Evolutionary conservation across 2,797 vertebrate genomes (phyloP), one percentile per base, ranked within the genome.

Genomic region (Bucorvus abyssinicus): DNA sequence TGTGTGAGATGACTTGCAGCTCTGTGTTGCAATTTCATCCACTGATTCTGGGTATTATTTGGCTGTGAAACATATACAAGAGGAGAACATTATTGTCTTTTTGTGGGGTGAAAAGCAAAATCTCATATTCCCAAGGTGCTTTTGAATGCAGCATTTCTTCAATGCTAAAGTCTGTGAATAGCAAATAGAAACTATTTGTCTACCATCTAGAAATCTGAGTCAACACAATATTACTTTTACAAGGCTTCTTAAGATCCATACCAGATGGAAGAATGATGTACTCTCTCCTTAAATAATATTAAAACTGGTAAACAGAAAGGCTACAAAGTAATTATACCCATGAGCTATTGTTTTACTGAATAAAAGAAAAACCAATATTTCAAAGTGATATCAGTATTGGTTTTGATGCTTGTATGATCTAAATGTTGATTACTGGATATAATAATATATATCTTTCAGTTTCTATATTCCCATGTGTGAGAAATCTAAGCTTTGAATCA

Each of bases 111-210:
- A 4, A 22, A 82, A 36, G 5, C 7, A 32, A 69, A 85, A 14
- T n/a, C 5, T 76, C 27, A 1, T 45, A 29, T 68, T 91, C 7
- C 18, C 32, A 45, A 65, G 4, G 8, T 0, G 0, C 5, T 59
- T 82, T 29, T 75, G 40, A 84, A 63, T 44, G 8, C 7, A 13
- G 0, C 49, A 20, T 73, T 76, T 76, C 12, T 73, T 64, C 56
- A 65, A 2, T 68, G 14, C 19, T 67, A 3, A 61, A n/a, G 3
- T 45, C 9, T 55, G 17, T 74, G 32, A 38, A 47, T 30, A 80
- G 10, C 5, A 61, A 53, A 9, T 29, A 40, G 38, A 27, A 82
- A 50, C 36, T 45, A 15, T 53, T 57, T 69, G 9, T 71, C 9
- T 67, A 50, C 14, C 10, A 29, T 12, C 17, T 12, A 49, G 50